Base-by-base conservation (phyloP, 1,140 invertebrate species). In the Lordiphosa collinella region DNA sequence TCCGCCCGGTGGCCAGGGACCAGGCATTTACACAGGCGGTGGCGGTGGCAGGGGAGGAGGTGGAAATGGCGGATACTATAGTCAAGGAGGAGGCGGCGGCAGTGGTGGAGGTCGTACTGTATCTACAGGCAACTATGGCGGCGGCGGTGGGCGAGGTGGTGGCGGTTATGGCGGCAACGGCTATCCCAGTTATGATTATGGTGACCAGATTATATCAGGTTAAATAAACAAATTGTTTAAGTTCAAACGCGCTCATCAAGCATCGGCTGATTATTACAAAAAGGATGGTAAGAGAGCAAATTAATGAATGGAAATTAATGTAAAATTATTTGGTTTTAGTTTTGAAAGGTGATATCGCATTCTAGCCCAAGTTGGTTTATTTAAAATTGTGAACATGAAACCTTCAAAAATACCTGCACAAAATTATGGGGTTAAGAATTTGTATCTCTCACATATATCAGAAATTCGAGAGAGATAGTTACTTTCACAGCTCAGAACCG, bases 1-100 rank as follows among this genome's bases (percentile, higher is more conserved):
- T 76, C 76, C 76, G 3, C 76, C 76, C 11, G 58, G 52, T 36
- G 76, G 76, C 31, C 76, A 82, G 51, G 71, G 50, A 1, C 76
- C 76, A 2, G 76, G 76, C 34, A 32, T 80, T 13, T 80, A 80
- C 29, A 52, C 75, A 18, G 74, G 53, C 18, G 47, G 35, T 13
- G 58, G 64, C 8, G 60, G 67, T 0, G 52, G 62, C 1, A 2
- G 36, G 10, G 36, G 62, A 1, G 46, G 63, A 1, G 50, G 50
- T 1, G 53, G 66, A 8, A 31, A n/a, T n/a, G n/a, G 55, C 4
- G 35, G 10, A 18, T 41, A 48, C 10, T 67, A 67, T 29, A 64
- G 51, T 41, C 22, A 16, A 9, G 71, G 62, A 3, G 68, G 69
- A 6, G 70, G 62, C 0, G 50, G 37, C n/a, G 53, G 52, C 4